Evolutionary conservation across 53 echinoderm and acorn worm species (phyloP), one percentile per base, ranked within the genome.

Genomic region (Echinometra lucunter): DNA sequence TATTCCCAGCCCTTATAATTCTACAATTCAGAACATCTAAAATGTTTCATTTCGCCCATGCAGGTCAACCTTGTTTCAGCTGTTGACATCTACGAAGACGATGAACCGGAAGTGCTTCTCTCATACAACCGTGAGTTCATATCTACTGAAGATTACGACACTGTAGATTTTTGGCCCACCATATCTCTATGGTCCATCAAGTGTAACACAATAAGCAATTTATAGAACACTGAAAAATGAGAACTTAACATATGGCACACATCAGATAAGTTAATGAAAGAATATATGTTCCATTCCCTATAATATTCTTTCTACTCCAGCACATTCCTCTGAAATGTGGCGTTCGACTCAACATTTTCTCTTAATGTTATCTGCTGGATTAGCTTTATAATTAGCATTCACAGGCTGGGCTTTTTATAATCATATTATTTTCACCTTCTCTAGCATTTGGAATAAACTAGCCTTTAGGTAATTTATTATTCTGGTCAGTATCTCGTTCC

Each of bases 21-120:
- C 63, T 63, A 4, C 9, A 63, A 21, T 16, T 63, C 63, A 63
- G 0, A 63, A 34, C 32, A 16, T 78, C 19, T 42, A 40, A 40
- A 6, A 85, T 85, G 49, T 44, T 11, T 49, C n/a, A 42, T 44
- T 12, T 85, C 30, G 11, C 8, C 5, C 1, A 0, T 7, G 30
- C 91, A 99, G 96, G 99, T 98, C 4, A 96, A 91, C 35, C 94
- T 99, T 21, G 99, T 99, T 44, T 97, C 99, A 57, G 98, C 97
- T n/a, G 88, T 99, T 83, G 99, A 99, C 93, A 98, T 99, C 11
- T 99, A 99, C 93, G 99, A 99, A 82, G 99, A 99, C 42, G 99
- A 99, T 16, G 99, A 99, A 74, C 97, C 99, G 58, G 99, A 99
- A 82, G 94, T 99, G n/a, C 96, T 99, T 2, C 94, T 99, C 2